Conservation (phyloP, 1,140 invertebrate species). For the Drosophila simulans region DNA sequence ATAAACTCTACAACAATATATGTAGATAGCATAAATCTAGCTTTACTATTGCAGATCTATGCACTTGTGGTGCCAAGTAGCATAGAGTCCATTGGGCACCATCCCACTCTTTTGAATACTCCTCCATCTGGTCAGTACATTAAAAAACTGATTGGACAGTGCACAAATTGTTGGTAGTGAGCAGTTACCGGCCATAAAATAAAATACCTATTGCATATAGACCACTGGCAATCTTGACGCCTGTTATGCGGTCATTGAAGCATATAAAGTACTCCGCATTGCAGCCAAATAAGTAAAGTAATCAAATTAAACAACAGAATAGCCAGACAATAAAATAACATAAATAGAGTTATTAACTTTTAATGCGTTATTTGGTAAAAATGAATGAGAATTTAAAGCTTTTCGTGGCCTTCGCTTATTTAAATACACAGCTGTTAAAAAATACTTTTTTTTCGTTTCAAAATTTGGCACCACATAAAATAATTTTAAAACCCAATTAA, state of each 20-base stretch:
- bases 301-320: background rate
- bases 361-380: background rate
- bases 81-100: background rate
- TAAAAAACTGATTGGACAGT: background rate
- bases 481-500: background rate
- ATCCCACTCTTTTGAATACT: background rate
- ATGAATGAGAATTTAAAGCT: background rate
- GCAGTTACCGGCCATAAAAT: constrained; percentile 4
- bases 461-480: too few species aligned
- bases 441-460: too few species aligned
- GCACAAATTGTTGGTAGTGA: constrained; percentile 14
- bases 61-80: background rate
- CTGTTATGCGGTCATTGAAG: constrained; percentile 50
- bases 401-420: background rate
- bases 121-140: background rate
- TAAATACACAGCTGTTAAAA: background rate
- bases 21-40: too few species aligned
- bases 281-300: constrained; percentile 8
- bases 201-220: constrained; percentile 26
- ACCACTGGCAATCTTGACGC: constrained; percentile 25
- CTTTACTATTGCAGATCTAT: too few species aligned
- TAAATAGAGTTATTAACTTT: constrained; percentile 10
- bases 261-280: constrained; percentile 26
- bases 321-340: background rate
- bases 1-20: too few species aligned